Conservation (phyloP, 2,113 vertebrate species). For the Puntigrus tetrazona region DNA sequence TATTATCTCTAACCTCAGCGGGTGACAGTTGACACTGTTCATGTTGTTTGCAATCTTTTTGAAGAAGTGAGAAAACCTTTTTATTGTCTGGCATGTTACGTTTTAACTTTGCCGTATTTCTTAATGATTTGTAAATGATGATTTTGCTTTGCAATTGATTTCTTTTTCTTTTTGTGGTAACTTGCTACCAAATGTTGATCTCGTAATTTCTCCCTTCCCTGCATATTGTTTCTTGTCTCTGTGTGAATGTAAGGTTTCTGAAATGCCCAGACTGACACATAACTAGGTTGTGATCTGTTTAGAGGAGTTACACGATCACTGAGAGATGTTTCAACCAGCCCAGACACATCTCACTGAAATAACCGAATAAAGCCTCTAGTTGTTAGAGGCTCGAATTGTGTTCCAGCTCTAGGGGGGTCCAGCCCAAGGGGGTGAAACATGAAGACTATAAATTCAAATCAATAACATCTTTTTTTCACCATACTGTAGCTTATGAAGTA, state of each 20-base stretch:
- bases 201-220: not conserved
- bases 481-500: not conserved
- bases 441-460: not conserved
- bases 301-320: not conserved
- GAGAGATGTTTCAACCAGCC: conserved; percentile 9
- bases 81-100: not conserved
- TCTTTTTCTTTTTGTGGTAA: not conserved
- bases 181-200: not conserved
- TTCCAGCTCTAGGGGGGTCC: not conserved
- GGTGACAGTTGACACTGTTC: not conserved
- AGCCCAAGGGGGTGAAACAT: not conserved
- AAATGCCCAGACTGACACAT: not conserved
- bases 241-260: not conserved
- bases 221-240: not conserved
- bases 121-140: not conserved
- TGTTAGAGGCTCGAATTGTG: not conserved
- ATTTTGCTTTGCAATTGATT: not conserved
- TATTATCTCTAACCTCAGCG: conserved; percentile 1
- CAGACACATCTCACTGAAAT: conserved; percentile 13
- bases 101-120: not conserved
- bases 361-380: not conserved
- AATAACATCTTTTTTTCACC: not conserved
- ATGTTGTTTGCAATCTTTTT: not conserved
- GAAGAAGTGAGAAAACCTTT: not conserved
- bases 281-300: not conserved